Evolutionary conservation across 2,113 vertebrate genomes (phyloP).

Genomic region (Aspidoscelis tigris): DNA sequence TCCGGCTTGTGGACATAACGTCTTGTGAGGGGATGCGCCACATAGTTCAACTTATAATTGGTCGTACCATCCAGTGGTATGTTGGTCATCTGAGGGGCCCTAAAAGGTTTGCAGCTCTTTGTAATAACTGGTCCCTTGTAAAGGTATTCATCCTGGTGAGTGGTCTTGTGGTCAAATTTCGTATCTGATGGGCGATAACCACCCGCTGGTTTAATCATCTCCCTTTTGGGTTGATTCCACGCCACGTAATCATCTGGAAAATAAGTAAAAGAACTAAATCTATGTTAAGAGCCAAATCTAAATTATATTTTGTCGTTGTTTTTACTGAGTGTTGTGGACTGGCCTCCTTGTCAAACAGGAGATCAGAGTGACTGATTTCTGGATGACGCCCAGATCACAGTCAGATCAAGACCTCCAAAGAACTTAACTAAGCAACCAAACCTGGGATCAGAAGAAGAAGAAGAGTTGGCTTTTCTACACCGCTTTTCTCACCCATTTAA

Average conservation of each 20-base stretch:
- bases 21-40: slow-evolving; percentile 64
- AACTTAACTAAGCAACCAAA: too few relatives aligned
- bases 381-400: too few relatives aligned
- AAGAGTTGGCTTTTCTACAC: too few relatives aligned
- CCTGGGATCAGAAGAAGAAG: too few relatives aligned
- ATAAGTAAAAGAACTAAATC: slow-evolving; percentile 22
- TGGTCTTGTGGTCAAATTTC: slow-evolving; percentile 60
- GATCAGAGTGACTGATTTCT: too few relatives aligned
- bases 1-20: slow-evolving; percentile 23
- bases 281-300: too few relatives aligned
- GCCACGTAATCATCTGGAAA: slow-evolving; percentile 77
- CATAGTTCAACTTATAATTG: slow-evolving; percentile 73
- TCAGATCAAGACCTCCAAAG: too few relatives aligned
- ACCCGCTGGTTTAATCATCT: slow-evolving; percentile 31
- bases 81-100: background rate
- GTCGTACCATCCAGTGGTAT: slow-evolving; percentile 67
- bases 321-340: too few relatives aligned
- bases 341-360: too few relatives aligned
- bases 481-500: too few relatives aligned
- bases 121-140: slow-evolving; percentile 43
- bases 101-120: slow-evolving; percentile 62
- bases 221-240: slow-evolving; percentile 62
- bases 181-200: slow-evolving; percentile 47
- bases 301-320: too few relatives aligned
- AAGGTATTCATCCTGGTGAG: slow-evolving; percentile 58